Conservation (phyloP, 2,888 invertebrate genomes). For the Parelbella ahira region DNA sequence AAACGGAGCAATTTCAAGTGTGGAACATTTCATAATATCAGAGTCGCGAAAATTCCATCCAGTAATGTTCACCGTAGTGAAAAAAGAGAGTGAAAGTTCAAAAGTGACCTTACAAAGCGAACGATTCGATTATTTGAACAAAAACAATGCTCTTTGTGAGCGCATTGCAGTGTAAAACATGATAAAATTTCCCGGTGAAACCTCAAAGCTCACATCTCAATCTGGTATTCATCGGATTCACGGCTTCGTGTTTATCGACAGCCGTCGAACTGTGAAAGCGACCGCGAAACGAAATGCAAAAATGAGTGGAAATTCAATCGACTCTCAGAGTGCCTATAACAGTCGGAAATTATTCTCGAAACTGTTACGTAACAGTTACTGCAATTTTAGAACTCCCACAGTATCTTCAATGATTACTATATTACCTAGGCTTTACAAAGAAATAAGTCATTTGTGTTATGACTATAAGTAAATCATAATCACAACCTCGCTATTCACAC, state of each 20-base stretch:
- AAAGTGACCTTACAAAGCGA: too few species aligned
- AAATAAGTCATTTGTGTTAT: too few species aligned
- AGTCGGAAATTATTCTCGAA: too few species aligned
- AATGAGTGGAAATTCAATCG: slow-evolving; percentile 8
- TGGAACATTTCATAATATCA: slow-evolving; percentile 12
- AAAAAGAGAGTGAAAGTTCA: too few species aligned
- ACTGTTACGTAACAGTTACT: too few species aligned
- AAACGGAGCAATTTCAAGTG: slow-evolving; percentile 4
- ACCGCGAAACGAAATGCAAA: slow-evolving; percentile 11
- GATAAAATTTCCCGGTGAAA: too few species aligned
- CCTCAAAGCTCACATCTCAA: background rate
- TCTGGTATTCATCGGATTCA: slow-evolving; percentile 3
- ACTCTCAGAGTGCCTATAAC: background rate
- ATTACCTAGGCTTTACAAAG: too few species aligned
- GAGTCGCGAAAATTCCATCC: slow-evolving; percentile 4
- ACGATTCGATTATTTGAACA: too few species aligned
- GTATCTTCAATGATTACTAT: too few species aligned
- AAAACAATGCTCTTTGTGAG: slow-evolving; percentile 1
- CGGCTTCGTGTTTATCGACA: slow-evolving; percentile 1
- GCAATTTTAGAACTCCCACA: too few species aligned
- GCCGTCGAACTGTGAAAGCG: slow-evolving; percentile 4
- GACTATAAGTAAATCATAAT: too few species aligned
- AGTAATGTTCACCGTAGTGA: slow-evolving; percentile 1
- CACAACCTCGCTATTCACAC: too few species aligned
- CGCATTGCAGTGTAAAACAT: slow-evolving; percentile 8